phyloP scores from a whole-genome alignment of 64 coral and sea anemone genomes.

The Dendrophyllia cribrosa region DNA sequence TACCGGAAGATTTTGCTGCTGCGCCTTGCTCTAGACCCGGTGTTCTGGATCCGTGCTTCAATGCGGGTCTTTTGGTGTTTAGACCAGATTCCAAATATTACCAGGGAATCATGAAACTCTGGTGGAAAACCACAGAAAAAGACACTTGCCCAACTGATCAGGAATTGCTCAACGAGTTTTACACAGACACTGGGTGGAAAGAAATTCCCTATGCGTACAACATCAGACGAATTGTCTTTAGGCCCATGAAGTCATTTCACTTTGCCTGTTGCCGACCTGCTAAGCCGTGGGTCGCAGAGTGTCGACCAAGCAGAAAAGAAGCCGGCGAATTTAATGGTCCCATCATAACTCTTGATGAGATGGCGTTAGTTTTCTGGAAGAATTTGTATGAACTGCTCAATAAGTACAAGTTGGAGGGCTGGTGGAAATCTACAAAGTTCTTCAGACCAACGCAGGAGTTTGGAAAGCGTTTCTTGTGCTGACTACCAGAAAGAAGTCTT shows the following conservation, averaged over 20 bases:
- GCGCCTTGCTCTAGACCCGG: constrained; percentile 81
- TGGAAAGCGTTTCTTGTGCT: constrained; percentile 9
- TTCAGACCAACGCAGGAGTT: constrained; percentile 66
- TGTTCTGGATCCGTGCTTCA: constrained; percentile 90
- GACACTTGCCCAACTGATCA: constrained; percentile 86
- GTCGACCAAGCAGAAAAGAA: constrained; percentile 83
- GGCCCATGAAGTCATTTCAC: constrained; percentile 91
- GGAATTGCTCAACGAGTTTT: constrained; percentile 71
- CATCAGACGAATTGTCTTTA: constrained; percentile 69
- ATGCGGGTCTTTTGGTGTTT: constrained; percentile 89
- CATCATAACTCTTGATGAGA: constrained; percentile 47
- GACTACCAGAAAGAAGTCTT: background rate
- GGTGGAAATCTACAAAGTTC: constrained; percentile 86
- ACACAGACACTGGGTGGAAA: constrained; percentile 58
- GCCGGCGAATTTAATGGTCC: constrained; percentile 70
- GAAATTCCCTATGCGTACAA: constrained; percentile 86
- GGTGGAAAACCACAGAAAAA: constrained; percentile 53
- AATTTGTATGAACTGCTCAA: constrained; percentile 74
- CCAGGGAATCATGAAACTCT: constrained; percentile 67
- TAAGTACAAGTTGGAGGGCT: constrained; percentile 69
- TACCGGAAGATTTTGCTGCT: constrained; percentile 77
- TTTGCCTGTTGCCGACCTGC: constrained; percentile 77
- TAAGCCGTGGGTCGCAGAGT: constrained; percentile 81
- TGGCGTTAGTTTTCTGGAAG: constrained; percentile 85
- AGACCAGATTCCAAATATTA: constrained; percentile 71